Conservation (phyloP, 2,888 invertebrate genomes). For the Heliothis peltigera region DNA sequence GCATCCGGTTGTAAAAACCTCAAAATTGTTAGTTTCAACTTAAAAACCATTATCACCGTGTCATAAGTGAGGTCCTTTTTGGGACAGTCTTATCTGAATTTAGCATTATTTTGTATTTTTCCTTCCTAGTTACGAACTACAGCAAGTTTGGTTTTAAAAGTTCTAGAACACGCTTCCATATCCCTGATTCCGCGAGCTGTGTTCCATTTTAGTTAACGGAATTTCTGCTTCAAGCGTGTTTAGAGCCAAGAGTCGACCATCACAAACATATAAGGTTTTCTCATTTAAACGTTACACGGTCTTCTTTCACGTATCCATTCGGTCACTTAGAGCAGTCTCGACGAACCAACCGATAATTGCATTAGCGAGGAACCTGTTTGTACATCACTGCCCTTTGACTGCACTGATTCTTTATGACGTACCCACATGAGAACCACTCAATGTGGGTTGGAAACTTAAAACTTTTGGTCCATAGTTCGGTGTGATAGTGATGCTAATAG, state of each 20-base stretch:
- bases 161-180: constrained; percentile 1
- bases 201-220: constrained; percentile 29
- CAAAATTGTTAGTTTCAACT: constrained; percentile 16
- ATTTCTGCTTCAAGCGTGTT: constrained; percentile 22
- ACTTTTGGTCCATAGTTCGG: constrained; percentile 35
- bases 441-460: constrained; percentile 56
- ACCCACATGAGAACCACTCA: constrained; percentile 62
- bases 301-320: constrained; percentile 55
- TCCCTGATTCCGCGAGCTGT: background rate
- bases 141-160: background rate
- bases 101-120: constrained; percentile 1
- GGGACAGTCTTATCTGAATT: constrained; percentile 9
- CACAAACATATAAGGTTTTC: constrained; percentile 53
- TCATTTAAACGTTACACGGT: constrained; percentile 52
- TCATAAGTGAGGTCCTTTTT: constrained; percentile 7
- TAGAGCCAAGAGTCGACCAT: constrained; percentile 38
- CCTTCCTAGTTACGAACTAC: background rate
- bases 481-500: constrained; percentile 45
- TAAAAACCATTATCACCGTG: constrained; percentile 19
- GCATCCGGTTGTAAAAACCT: constrained; percentile 55
- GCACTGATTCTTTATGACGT: constrained; percentile 76
- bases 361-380: constrained; percentile 80
- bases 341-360: constrained; percentile 76
- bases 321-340: constrained; percentile 72
- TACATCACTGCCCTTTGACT: constrained; percentile 78